phyloP scores from a whole-genome alignment of 2,797 vertebrate genomes.

The Falco columbarius region DNA sequence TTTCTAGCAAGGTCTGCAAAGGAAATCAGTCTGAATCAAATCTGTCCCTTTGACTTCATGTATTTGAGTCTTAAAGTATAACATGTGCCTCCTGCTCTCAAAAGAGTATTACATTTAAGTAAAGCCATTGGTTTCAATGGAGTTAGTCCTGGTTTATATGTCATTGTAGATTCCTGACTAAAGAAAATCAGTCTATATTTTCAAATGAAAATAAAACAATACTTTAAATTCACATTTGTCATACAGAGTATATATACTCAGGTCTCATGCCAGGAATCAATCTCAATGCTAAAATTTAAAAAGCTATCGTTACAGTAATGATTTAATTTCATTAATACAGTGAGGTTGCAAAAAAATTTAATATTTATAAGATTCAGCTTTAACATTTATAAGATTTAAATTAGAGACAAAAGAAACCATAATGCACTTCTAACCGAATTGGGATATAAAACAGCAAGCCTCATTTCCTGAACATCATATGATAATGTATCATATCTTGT shows the following conservation, averaged over 20 bases:
- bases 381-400: constrained; percentile 39
- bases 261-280: background rate
- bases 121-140: background rate
- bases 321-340: constrained; percentile 8
- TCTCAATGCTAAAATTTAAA: background rate
- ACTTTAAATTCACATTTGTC: background rate
- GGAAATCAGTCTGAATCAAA: background rate
- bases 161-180: background rate
- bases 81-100: background rate
- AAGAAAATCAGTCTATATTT: background rate
- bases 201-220: background rate
- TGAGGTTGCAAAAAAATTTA: background rate
- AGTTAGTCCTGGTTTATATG: background rate
- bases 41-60: background rate
- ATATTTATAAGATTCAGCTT: constrained; percentile 11
- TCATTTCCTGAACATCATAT: constrained; percentile 21
- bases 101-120: background rate
- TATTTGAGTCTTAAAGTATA: background rate
- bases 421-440: constrained; percentile 22
- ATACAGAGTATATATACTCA: background rate
- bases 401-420: constrained; percentile 19
- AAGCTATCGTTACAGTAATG: background rate
- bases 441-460: background rate
- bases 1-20: background rate
- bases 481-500: background rate